Evolutionary conservation across 1,140 invertebrate genomes (phyloP), one percentile per base, ranked within the genome.

Genomic region (Nomia melanderi): DNA sequence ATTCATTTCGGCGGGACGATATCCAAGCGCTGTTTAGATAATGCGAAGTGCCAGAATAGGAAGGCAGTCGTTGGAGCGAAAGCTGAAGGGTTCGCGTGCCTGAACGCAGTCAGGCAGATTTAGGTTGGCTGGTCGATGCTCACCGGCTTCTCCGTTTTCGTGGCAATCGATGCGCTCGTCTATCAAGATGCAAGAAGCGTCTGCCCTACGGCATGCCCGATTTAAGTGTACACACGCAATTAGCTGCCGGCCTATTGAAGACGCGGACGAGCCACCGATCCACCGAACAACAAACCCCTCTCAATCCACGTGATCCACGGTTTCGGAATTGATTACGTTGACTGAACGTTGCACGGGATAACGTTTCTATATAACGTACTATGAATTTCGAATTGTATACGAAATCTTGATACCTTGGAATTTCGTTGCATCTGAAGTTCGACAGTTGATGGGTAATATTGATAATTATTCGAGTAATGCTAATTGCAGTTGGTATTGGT

Each of bases 81-180:
- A 41, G 83, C 65, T 82, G 73, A 81, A 88, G 76, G 79, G 59
- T 86, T 85, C 47, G 86, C 85, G 86, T 89, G 88, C 71, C 78
- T 36, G 27, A 62, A 57, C 66, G 82, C 81, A 86, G 75, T 89
- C 67, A 88, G 70, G 77, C 71, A 83, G 82, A 88, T 89, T 88
- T 89, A 84, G 85, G 86, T 88, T 89, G 85, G 83, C 76, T 85
- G 79, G 80, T 81, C 85, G 79, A 87, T 89, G 81, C 79, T 88
- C 80, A 81, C 56, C 73, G 78, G 54, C 56, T 73, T 74, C 63
- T 73, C 62, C 47, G 70, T 77, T 76, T 82, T 77, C 73, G 62
- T 56, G 67, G n/a, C 63, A 80, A 86, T 89, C 88, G 77, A 89
- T 88, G 78, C 71, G 54, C 77, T 81, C 79, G 83, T 88, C 80